Evolutionary conservation across 2,797 vertebrate genomes (phyloP).

Genomic region (Chelidonichthys spinosus): DNA sequence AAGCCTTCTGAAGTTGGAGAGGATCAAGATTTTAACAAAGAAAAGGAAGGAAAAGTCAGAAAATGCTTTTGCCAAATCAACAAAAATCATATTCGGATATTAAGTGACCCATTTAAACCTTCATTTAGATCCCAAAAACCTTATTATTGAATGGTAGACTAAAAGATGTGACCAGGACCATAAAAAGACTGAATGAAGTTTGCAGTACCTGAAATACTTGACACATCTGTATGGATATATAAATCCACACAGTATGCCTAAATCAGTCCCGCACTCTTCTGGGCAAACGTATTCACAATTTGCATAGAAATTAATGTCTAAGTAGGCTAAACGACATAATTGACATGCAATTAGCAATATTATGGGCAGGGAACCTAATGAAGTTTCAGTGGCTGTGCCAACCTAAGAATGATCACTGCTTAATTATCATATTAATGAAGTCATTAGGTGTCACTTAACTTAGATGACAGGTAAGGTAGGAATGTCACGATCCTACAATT

Average conservation of each 20-base stretch:
- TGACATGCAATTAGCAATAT: slow-evolving; percentile 82
- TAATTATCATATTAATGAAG: slow-evolving; percentile 85
- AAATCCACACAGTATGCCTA: background rate
- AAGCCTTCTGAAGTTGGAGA: background rate
- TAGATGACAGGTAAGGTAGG: slow-evolving; percentile 77
- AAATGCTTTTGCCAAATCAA: background rate
- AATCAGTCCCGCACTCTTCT: slow-evolving; percentile 26
- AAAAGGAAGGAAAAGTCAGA: too few relatives aligned
- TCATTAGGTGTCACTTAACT: slow-evolving; percentile 79
- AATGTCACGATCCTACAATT: slow-evolving; percentile 74
- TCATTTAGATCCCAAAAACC: background rate
- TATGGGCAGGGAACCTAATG: slow-evolving; percentile 69
- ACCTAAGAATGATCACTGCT: slow-evolving; percentile 68
- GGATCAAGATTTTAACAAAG: background rate
- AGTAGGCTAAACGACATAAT: slow-evolving; percentile 76
- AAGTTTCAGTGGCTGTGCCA: slow-evolving; percentile 70
- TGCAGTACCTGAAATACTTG: background rate
- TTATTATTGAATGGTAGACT: background rate
- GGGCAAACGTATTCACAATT: slow-evolving; percentile 59
- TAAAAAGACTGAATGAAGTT: background rate
- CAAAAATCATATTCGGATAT: background rate
- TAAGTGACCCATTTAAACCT: background rate
- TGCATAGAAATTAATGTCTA: slow-evolving; percentile 80
- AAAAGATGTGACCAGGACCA: background rate
- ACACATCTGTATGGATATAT: background rate